Percentiles rank a stretch among this genome's conserved stretches.
These are phyloP conservation scores for Cyclopterus lumpus DNA, from an alignment of 2,797 vertebrate genomes.

Conservation along the genomic window DNA sequence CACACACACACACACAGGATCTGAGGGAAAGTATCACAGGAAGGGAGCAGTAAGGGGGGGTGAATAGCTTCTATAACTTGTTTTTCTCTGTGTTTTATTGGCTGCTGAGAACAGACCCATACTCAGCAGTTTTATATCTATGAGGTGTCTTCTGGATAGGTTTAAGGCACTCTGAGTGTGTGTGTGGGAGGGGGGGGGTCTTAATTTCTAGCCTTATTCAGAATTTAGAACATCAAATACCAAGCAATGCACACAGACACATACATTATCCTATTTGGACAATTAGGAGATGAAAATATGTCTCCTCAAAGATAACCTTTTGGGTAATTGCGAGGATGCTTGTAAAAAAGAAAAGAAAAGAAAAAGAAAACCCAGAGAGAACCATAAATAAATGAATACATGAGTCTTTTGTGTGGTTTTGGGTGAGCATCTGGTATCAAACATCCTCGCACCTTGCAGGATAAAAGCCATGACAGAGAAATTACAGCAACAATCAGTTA, in stretches of 20 bases:
- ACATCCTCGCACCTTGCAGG: constrained; percentile 66
- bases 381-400: constrained; percentile 76
- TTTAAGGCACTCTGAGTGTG: constrained; percentile 49
- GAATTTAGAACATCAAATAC: constrained; percentile 21
- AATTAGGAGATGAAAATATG: constrained; percentile 59
- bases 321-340: constrained; percentile 69
- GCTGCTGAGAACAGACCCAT: constrained; percentile 53
- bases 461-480: constrained; percentile 81
- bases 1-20: constrained; percentile 8
- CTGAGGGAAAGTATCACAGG: constrained; percentile 47
- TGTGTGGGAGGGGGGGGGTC: neutral
- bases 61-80: constrained; percentile 45
- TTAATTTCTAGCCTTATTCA: constrained; percentile 36
- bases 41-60: constrained; percentile 40
- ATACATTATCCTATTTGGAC: constrained; percentile 39
- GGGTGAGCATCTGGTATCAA: constrained; percentile 79
- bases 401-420: constrained; percentile 74
- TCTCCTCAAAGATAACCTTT: constrained; percentile 67
- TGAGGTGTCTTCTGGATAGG: constrained; percentile 53
- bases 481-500: constrained; percentile 80
- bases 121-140: constrained; percentile 64
- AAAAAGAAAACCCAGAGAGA: constrained; percentile 9
- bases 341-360: constrained; percentile 34
- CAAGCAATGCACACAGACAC: constrained; percentile 36
- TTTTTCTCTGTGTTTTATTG: constrained; percentile 53